Evolutionary conservation across 2,888 invertebrate genomes (phyloP).

Genomic region (Craniophora ligustri): DNA sequence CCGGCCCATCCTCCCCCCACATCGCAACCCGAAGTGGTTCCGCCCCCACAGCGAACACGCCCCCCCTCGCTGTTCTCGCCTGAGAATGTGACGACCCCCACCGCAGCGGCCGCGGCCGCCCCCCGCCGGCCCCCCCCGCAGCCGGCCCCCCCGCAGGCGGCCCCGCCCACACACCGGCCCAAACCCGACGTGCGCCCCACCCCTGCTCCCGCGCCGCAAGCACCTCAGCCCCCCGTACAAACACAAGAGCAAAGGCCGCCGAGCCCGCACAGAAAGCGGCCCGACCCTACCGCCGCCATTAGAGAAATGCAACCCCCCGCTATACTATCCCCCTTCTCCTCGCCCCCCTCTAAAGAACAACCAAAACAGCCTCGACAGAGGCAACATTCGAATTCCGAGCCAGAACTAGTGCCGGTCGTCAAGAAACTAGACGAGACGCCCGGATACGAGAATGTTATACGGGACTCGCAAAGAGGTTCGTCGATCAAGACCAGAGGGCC

Average conservation of each 20-base stretch:
- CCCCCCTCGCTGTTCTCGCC: constrained; percentile 91
- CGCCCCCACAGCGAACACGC: constrained; percentile 73
- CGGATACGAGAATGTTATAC: constrained; percentile 89
- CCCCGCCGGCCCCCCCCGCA: constrained; percentile 65
- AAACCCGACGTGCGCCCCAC: constrained; percentile 48
- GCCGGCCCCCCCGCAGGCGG: constrained; percentile 63
- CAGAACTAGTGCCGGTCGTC: constrained; percentile 89
- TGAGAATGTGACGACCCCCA: constrained; percentile 87
- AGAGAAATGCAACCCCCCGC: constrained; percentile 81
- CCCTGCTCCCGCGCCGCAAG: constrained; percentile 71
- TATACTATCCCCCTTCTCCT: constrained; percentile 86
- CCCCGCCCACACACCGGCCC: constrained; percentile 57
- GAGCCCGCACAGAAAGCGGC: constrained; percentile 74
- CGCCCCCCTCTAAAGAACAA: constrained; percentile 74
- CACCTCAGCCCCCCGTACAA: constrained; percentile 51
- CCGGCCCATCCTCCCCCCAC: constrained; percentile 42
- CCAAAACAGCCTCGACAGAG: constrained; percentile 65
- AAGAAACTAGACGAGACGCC: constrained; percentile 90
- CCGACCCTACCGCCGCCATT: constrained; percentile 73
- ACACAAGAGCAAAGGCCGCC: constrained; percentile 59
- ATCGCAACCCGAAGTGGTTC: constrained; percentile 57
- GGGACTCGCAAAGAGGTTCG: constrained; percentile 84
- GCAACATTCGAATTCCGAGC: constrained; percentile 86
- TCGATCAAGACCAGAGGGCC: constrained; percentile 71
- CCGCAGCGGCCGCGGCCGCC: constrained; percentile 76